Percentiles rank a stretch among this genome's conserved stretches.
phyloP scores from a whole-genome alignment of 2,113 vertebrate genomes.

The Hydrochoerus hydrochaeris region DNA sequence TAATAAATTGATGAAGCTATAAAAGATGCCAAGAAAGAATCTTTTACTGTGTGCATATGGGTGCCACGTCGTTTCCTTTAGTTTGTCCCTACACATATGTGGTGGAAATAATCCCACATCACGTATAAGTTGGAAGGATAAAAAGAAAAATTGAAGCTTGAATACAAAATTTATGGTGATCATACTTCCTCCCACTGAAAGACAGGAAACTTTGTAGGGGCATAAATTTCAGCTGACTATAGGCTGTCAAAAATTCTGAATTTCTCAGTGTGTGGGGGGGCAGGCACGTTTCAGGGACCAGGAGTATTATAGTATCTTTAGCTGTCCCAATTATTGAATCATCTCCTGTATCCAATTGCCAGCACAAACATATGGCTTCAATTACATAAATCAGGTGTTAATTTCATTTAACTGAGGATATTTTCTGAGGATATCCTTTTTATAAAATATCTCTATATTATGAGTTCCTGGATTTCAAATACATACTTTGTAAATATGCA shows the following conservation, averaged over 20 bases:
- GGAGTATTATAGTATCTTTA: constrained; percentile 33
- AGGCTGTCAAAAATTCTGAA: neutral
- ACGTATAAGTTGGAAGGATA: neutral
- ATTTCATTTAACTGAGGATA: neutral
- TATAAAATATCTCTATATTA: neutral
- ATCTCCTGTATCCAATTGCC: constrained; percentile 6
- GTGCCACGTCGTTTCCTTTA: neutral
- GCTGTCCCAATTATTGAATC: constrained; percentile 30
- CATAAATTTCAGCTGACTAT: constrained; percentile 48
- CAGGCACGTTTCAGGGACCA: constrained; percentile 3
- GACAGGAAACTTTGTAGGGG: neutral
- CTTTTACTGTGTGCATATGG: neutral
- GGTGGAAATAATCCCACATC: neutral
- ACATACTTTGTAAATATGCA: neutral
- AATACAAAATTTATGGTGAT: neutral
- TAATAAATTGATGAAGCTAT: neutral
- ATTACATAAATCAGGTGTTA: constrained; percentile 29
- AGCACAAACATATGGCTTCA: constrained; percentile 44
- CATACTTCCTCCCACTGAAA: neutral
- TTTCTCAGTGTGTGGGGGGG: neutral
- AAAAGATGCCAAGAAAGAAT: neutral
- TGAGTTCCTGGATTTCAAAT: neutral
- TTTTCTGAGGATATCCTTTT: neutral
- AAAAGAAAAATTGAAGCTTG: neutral
- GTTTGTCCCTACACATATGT: neutral